Evolutionary conservation across 1,140 invertebrate genomes (phyloP), one percentile per base, ranked within the genome.

Genomic region (Drosophila nigromelanica): DNA sequence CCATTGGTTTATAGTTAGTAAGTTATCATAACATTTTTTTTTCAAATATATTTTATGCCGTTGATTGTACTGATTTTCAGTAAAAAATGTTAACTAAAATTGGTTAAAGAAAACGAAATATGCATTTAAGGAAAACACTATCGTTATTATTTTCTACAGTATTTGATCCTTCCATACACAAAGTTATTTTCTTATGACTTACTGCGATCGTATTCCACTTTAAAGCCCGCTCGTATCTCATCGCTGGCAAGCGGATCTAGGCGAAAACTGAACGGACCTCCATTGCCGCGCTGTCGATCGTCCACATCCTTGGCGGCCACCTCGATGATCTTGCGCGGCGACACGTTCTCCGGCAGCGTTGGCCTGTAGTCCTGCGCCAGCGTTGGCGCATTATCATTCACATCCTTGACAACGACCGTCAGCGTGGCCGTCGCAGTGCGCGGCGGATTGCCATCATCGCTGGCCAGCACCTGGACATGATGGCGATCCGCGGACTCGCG

Each of bases 361-460:
- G 95, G 95, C 33, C 93, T 92, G 78, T 95, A 95, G 62, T 95
- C 93, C 75, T 94, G 91, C 0, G 92, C 90, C 76, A 95, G 93
- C 5, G 86, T 92, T 1, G 94, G 94, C 0, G 92, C 92, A 91
- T 93, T 96, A 73, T 96, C 95, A 77, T 96, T 96, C 24, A 96
- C 94, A 89, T 96, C 95, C 54, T 93, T 93, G 3, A 96, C 94
- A 50, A 93, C 93, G 0, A 96, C 94, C 0, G 93, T 94, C 11
- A 96, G 90, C 1, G 94, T 95, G 3, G 95, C 95, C 1, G 95
- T 95, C 1, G 95, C 95, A 6, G 95, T 96, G 71, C 94, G 93
- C 12, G 94, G 89, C 11, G 94, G 95, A 60, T 78, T 90, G 56
- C 94, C 94, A 90, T 95, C 94, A 85, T 95, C 95, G 55, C 94